phyloP scores from a whole-genome alignment of 2,888 invertebrate species.

The Hipparchia semele region DNA sequence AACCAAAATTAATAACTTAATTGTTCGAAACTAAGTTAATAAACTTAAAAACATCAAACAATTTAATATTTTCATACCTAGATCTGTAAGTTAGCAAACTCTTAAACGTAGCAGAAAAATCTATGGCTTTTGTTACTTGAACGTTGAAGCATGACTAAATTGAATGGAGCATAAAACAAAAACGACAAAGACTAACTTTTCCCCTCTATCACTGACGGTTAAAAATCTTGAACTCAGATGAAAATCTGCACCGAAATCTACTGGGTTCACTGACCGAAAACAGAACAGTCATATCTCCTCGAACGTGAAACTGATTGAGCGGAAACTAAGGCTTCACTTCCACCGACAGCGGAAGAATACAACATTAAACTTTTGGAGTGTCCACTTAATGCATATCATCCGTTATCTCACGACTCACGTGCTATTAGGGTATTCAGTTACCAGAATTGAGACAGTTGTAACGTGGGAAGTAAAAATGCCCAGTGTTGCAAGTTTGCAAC shows the following conservation, averaged over 20 bases:
- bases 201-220: neutral
- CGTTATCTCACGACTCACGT: neutral
- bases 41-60: too few species aligned
- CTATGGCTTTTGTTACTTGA: neutral
- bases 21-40: too few species aligned
- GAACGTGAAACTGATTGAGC: conserved; percentile 17
- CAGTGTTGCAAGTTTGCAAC: too few species aligned
- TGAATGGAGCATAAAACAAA: neutral
- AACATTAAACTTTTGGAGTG: neutral
- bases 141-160: neutral
- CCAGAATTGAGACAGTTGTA: too few species aligned
- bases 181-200: neutral
- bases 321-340: conserved; percentile 13
- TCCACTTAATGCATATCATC: neutral
- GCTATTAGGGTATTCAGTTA: too few species aligned
- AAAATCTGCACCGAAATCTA: conserved; percentile 19
- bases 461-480: too few species aligned
- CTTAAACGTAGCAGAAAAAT: neutral
- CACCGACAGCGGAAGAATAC: conserved; percentile 1
- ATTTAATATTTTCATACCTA: too few species aligned
- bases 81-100: neutral
- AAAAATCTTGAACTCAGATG: neutral
- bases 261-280: conserved; percentile 10
- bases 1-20: too few species aligned
- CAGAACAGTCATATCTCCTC: conserved; percentile 10